Base-by-base conservation (phyloP, 2,113 vertebrate species). In the Mastomys coucha region DNA sequence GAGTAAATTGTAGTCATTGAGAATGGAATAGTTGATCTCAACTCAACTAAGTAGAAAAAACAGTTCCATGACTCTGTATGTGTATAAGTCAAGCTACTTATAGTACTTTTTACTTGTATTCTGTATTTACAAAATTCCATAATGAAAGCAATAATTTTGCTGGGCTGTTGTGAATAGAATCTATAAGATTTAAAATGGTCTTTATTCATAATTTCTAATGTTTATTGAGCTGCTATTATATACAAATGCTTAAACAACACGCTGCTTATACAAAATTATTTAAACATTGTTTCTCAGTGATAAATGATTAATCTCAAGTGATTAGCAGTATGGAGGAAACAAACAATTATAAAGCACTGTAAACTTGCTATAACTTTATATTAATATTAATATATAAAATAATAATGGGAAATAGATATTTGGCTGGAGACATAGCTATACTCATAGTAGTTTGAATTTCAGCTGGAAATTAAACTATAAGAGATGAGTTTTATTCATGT, bases 311-410 rank as follows among this genome's bases (percentile, higher is more conserved):
- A 22, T 19, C 53, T 91, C 20, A 88, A 88, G 22, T 67, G 22
- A 3, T 89, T 93, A 88, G 67, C 16, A 73, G 1, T 33, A 49
- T 56, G 56, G 39, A 91, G 7, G 7, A 20, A 77, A 8, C 49
- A 73, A 82, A 65, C 36, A 53, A 58, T 67, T 31, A 7, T 7
- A 78, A 85, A 73, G 19, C 22, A 72, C 76, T 81, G 39, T 16
- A 92, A 91, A 86, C 24, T 87, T 42, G 70, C 49, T 89, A 42
- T 53, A 73, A 45, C 67, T n/a, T 24, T 49, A 81, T 24, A 89
- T 53, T 77, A 69, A 81, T 24, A 89, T 53, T 77, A 69, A 87
- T 75, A 72, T 89, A 90, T 85, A 53, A 69, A 93, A 85, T 85
- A 19, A 89, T 0, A 39, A 51, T 91, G 22, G 42, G 5, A 95